Evolutionary conservation across 37 sponge, comb jelly and placozoan species (phyloP).

Genomic region (Agelas oroides): DNA sequence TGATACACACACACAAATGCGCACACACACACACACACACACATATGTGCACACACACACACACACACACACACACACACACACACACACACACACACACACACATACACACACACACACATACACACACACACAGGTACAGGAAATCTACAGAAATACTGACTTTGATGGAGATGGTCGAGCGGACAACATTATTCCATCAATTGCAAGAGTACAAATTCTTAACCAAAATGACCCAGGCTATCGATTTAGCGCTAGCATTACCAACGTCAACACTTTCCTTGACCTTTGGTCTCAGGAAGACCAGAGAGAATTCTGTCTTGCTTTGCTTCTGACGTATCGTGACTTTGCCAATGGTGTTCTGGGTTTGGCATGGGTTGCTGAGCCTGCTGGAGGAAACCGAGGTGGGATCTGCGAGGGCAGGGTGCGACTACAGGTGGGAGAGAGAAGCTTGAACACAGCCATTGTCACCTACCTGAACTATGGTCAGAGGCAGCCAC

Average conservation of each 20-base stretch:
- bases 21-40: background rate
- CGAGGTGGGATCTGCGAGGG: constrained; percentile 84
- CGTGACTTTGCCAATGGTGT: constrained; percentile 93
- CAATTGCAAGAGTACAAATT: constrained; percentile 9
- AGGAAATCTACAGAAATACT: constrained; percentile 43
- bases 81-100: background rate
- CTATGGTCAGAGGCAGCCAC: constrained; percentile 75
- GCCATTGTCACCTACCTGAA: constrained; percentile 90
- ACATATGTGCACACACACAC: background rate
- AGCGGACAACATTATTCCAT: constrained; percentile 7
- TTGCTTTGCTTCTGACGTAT: constrained; percentile 85
- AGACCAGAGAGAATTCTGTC: constrained; percentile 74
- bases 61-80: constrained; percentile 13
- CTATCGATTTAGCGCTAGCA: background rate
- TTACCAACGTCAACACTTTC: constrained; percentile 74
- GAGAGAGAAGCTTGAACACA: constrained; percentile 78
- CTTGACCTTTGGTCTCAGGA: constrained; percentile 80
- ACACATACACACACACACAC: background rate
- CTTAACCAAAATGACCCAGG: constrained; percentile 5
- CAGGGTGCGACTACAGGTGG: constrained; percentile 45
- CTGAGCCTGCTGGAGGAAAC: constrained; percentile 73
- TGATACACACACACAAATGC: background rate
- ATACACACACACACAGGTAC: constrained; percentile 26
- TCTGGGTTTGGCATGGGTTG: constrained; percentile 93
- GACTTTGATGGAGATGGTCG: constrained; percentile 53